Evolutionary conservation across 2,113 vertebrate species (phyloP), one percentile per base, ranked within the genome.

Genomic region (Megaptera novaeangliae): DNA sequence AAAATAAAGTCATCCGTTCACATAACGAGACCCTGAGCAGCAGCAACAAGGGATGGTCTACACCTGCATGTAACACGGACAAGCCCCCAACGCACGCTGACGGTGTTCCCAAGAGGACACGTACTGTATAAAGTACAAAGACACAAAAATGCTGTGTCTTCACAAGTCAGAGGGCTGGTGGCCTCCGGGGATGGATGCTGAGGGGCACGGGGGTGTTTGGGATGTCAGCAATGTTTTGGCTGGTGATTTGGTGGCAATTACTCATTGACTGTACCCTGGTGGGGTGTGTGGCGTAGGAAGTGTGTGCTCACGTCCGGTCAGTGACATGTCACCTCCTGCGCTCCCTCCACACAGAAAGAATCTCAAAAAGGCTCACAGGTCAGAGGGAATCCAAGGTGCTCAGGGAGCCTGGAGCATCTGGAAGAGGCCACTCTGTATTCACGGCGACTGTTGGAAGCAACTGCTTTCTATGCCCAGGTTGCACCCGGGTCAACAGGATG

Each of bases 201-300:
- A 68, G 69, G n/a, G 71, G 39, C 39, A 3, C 1, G 2, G 3
- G 41, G 25, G 29, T 2, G 0, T 25, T 18, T 13, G 21, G 17
- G 57, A 9, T 23, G 29, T n/a, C 7, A 72, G 17, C 15, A 1
- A 2, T 1, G 20, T 61, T 29, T 11, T 34, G 52, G 59, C 20
- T 12, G 6, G 59, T 57, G 36, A 39, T 61, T 14, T 3, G 0
- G 12, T 11, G 25, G 55, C 4, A 34, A 7, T 14, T 57, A 57
- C 25, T 2, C 15, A 27, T 11, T 23, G 15, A n/a, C 80, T 21
- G 6, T 13, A 25, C 46, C 8, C 3, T 14, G 4, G 49, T 0
- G 11, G 13, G 1, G 12, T 5, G 0, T 36, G 61, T 10, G 41
- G 20, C 0, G 5, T 2, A 0, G n/a, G 21, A 7, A 17, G 39